Conservation (phyloP, 2,888 invertebrate species). For the Protonemura montana region DNA sequence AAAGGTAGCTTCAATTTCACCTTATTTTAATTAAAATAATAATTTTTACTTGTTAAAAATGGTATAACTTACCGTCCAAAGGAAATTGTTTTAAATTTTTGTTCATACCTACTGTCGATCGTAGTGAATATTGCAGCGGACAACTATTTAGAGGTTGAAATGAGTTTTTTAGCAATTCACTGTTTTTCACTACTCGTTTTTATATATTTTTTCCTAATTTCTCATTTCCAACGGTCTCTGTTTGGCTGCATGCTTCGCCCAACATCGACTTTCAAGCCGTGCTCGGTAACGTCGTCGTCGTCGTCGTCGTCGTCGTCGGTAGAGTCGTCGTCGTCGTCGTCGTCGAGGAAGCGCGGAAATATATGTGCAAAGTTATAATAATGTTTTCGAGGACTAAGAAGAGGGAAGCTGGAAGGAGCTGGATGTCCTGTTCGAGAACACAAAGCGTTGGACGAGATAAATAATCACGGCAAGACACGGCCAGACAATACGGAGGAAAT, state of each 20-base stretch:
- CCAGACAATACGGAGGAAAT: slow-evolving; percentile 36
- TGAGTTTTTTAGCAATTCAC: no score
- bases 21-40: no score
- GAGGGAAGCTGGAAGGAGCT: slow-evolving; percentile 25
- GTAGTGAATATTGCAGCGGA: no score
- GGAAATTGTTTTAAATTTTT: no score
- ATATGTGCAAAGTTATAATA: slow-evolving; percentile 49
- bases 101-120: no score
- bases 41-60: no score
- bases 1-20: neutral
- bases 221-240: neutral
- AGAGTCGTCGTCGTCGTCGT: neutral
- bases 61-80: no score
- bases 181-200: no score
- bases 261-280: neutral
- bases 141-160: no score
- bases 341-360: slow-evolving; percentile 39
- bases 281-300: neutral
- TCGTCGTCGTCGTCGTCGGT: no score
- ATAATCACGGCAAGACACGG: slow-evolving; percentile 35
- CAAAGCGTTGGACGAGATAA: slow-evolving; percentile 26
- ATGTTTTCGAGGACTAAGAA: slow-evolving; percentile 39
- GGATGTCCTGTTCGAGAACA: slow-evolving; percentile 14
- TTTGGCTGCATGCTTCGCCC: neutral
- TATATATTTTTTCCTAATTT: no score